These are phyloP conservation scores for Coremacera marginata DNA, from an alignment of 2,888 invertebrate genomes.

Conservation along the genomic window DNA sequence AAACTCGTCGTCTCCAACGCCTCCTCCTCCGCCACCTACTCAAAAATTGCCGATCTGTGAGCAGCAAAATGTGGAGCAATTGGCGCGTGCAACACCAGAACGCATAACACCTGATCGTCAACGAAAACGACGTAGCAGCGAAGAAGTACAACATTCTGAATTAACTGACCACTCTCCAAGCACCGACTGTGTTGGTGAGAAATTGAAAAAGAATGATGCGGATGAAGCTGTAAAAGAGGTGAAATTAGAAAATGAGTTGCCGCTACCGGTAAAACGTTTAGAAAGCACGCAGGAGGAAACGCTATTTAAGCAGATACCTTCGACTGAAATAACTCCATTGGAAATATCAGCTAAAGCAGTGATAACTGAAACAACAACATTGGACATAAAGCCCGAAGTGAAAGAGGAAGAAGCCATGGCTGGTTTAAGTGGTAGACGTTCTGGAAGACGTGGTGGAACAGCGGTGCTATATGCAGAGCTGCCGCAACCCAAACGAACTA, in stretches of 20 bases:
- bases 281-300: background rate
- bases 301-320: background rate
- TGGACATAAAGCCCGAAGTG: background rate
- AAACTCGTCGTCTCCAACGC: no score
- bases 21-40: no score
- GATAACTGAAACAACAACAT: background rate
- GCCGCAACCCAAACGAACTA: slow-evolving; percentile 59
- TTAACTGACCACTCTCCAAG: slow-evolving; percentile 31
- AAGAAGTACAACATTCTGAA: slow-evolving; percentile 46
- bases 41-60: background rate
- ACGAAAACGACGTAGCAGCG: slow-evolving; percentile 63
- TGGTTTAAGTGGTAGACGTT: slow-evolving; percentile 51
- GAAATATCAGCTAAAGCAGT: background rate
- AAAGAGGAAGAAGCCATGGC: slow-evolving; percentile 17
- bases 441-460: slow-evolving; percentile 59
- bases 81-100: slow-evolving; percentile 15
- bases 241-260: background rate
- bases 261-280: background rate
- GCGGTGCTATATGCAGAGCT: slow-evolving; percentile 57
- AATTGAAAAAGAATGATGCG: slow-evolving; percentile 50
- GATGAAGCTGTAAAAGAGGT: slow-evolving; percentile 21
- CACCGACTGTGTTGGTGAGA: slow-evolving; percentile 52
- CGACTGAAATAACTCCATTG: background rate
- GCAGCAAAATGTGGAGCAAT: slow-evolving; percentile 1
- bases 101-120: slow-evolving; percentile 50